Evolutionary conservation across 1,140 invertebrate species (phyloP), one percentile per base, ranked within the genome.

Genomic region (Mercenaria mercenaria): DNA sequence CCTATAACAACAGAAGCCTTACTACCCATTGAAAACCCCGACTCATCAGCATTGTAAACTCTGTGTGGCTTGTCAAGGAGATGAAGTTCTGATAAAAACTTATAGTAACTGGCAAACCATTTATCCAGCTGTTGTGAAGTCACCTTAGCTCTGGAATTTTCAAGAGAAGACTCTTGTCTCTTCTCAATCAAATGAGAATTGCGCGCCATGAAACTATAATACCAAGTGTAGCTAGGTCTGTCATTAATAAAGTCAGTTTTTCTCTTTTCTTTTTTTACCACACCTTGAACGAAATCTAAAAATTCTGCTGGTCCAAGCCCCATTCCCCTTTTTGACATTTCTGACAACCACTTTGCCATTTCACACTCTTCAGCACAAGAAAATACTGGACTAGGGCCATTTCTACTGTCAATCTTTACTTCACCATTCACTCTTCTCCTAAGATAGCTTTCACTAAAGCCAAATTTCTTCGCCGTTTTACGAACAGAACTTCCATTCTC

Each of bases 41-140:
- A 87, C 69, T 91, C 91, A 86, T 91, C 91, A 18, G 83, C 88
- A 82, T 91, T 91, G 74, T 84, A 91, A n/a, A 91, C 79, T 32
- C 84, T 76, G n/a, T 50, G 2, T 13, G 91, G 91, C 52, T 85
- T 89, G 41, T 90, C 79, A 0, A 91, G n/a, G 18, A 91, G n/a
- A 64, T 82, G 43, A 52, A 82, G 61, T 0, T 74, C 43, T 4
- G 47, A 50, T 20, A 90, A 4, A 84, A 91, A 90, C 26, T 86
- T 39, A n/a, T 74, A 72, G 50, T 69, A 85, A 0, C 37, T 39
- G 1, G 0, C 23, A 50, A 85, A 85, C 82, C 82, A 85, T 15
- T 72, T 26, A 85, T 85, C 82, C 11, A 72, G 2, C 37, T 72
- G 11, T 50, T 11, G 4, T n/a, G 26, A 3, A 8, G 82, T 85